phyloP scores from a whole-genome alignment of 2,113 vertebrate species.

The Ochotona curzoniae region DNA sequence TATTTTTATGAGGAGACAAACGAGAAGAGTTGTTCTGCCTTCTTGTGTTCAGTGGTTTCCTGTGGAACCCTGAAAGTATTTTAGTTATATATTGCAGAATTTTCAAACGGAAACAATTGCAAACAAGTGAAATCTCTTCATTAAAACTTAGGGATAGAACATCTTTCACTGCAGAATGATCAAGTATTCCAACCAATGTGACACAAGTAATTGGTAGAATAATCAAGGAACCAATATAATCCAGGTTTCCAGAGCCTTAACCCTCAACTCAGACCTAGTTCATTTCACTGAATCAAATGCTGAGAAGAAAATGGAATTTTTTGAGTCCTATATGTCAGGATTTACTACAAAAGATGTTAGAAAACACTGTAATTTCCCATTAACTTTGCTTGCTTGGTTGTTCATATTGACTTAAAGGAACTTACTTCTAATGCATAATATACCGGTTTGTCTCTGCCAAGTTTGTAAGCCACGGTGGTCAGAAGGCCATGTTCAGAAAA shows the following conservation, averaged over 20 bases:
- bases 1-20: background rate
- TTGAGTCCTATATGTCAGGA: background rate
- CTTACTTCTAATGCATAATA: constrained; percentile 95
- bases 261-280: background rate
- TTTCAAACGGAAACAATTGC: constrained; percentile 13
- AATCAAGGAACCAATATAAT: background rate
- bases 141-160: constrained; percentile 9
- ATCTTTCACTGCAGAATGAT: background rate
- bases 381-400: background rate
- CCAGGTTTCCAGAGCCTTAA: background rate
- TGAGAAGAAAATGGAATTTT: background rate
- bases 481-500: constrained; percentile 97
- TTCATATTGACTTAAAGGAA: constrained; percentile 36
- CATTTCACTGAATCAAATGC: background rate
- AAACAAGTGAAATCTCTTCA: background rate
- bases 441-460: constrained; percentile 92
- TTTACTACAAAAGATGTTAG: constrained; percentile 29
- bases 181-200: background rate
- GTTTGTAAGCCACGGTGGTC: constrained; percentile 97
- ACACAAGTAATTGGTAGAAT: background rate
- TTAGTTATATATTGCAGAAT: background rate
- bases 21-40: background rate
- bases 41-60: background rate
- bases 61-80: background rate
- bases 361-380: constrained; percentile 27